Evolutionary conservation across 2,797 vertebrate genomes (phyloP).

Genomic region (Gila robusta): DNA sequence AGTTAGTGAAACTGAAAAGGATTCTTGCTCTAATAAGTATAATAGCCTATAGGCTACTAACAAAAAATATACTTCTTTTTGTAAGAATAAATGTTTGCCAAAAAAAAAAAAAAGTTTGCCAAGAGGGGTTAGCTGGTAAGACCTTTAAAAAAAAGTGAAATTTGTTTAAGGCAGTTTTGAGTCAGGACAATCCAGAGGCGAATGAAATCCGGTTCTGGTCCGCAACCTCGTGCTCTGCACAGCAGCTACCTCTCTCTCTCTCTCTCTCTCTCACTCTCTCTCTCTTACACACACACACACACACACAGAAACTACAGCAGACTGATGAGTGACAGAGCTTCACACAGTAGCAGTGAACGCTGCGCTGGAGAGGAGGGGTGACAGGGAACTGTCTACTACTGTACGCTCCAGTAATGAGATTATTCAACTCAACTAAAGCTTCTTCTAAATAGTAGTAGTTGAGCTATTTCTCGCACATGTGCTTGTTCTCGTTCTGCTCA

Average conservation of each 20-base stretch:
- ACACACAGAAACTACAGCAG: slow-evolving; percentile 55
- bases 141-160: background rate
- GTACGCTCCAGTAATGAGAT: slow-evolving; percentile 65
- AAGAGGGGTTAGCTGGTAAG: background rate
- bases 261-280: slow-evolving; percentile 29
- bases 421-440: slow-evolving; percentile 62
- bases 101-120: too few relatives aligned
- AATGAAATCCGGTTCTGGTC: slow-evolving; percentile 70
- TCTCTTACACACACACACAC: slow-evolving; percentile 42
- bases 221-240: slow-evolving; percentile 46
- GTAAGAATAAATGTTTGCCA: background rate
- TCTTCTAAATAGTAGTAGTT: slow-evolving; percentile 57
- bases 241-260: background rate
- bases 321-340: slow-evolving; percentile 74
- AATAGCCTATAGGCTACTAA: too few relatives aligned
- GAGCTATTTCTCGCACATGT: slow-evolving; percentile 66
- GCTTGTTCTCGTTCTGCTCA: slow-evolving; percentile 47
- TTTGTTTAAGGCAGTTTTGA: slow-evolving; percentile 43
- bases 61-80: background rate
- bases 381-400: slow-evolving; percentile 55
- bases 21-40: too few relatives aligned
- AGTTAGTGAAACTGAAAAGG: background rate
- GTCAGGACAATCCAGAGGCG: slow-evolving; percentile 55
- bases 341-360: slow-evolving; percentile 70
- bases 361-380: slow-evolving; percentile 60